Percentiles rank a stretch among this genome's conserved stretches.
Evolutionary conservation across 1,140 invertebrate genomes (phyloP).

Genomic region (Copidosoma floridanum): DNA sequence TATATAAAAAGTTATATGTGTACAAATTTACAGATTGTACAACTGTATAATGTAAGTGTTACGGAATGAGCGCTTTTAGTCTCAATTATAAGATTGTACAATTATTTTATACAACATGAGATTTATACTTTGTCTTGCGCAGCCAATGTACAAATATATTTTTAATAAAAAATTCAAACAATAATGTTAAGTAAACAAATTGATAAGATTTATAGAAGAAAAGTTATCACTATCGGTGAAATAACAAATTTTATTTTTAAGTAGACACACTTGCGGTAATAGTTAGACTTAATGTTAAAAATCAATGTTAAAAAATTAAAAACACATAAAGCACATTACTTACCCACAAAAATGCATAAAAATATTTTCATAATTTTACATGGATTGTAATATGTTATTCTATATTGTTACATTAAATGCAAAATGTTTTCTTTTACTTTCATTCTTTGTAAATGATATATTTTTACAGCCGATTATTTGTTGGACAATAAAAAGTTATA

Average conservation of each 20-base stretch:
- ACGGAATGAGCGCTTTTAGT: not conserved
- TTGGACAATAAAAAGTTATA: no score
- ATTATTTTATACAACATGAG: constrained; percentile 14
- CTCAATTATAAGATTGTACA: not conserved
- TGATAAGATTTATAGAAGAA: not conserved
- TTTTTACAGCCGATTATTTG: no score
- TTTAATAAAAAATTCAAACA: constrained; percentile 1
- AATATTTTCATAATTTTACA: no score
- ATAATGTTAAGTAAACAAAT: not conserved
- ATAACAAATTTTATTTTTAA: constrained; percentile 10
- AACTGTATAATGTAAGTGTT: constrained; percentile 10
- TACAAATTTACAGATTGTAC: constrained; percentile 11
- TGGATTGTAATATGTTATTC: no score
- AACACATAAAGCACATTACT: no score
- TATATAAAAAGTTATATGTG: not conserved
- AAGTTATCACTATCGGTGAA: constrained; percentile 12
- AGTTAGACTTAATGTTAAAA: no score
- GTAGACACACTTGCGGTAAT: no score
- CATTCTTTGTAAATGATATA: no score
- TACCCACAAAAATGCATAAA: no score
- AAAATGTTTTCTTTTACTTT: no score
- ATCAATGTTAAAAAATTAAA: no score
- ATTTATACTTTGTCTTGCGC: constrained; percentile 16
- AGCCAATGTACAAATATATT: not conserved
- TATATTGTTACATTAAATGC: no score